phyloP scores from a whole-genome alignment of 2,888 invertebrate species.

The Agrotis exclamationis region DNA sequence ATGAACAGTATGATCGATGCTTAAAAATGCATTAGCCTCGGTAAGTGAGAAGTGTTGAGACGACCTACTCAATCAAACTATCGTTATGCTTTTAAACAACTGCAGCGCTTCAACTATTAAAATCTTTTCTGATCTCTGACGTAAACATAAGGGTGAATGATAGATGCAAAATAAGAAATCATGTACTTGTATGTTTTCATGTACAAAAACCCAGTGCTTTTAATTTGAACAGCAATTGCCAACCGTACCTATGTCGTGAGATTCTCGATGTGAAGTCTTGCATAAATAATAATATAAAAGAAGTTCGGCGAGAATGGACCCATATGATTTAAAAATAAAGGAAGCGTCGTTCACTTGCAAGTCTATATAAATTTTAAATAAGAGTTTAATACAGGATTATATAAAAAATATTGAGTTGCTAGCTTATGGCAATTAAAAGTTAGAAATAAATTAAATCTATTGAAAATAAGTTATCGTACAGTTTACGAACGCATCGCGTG shows the following conservation, averaged over 20 bases:
- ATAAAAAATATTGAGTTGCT: too few relatives aligned
- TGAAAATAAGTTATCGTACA: too few relatives aligned
- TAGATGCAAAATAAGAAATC: not conserved
- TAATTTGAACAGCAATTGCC: not conserved
- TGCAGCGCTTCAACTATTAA: conserved; percentile 20
- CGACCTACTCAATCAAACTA: conserved; percentile 49
- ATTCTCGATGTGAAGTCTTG: not conserved
- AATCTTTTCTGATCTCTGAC: not conserved
- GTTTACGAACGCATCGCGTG: too few relatives aligned
- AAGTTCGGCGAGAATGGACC: too few relatives aligned
- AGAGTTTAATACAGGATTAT: too few relatives aligned
- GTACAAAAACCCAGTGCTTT: not conserved
- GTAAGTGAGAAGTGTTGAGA: conserved; percentile 35
- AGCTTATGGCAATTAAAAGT: too few relatives aligned
- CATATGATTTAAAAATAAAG: too few relatives aligned
- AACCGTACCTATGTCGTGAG: not conserved
- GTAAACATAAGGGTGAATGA: not conserved
- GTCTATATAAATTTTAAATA: too few relatives aligned
- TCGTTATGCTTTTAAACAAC: conserved; percentile 35
- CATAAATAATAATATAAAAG: not conserved
- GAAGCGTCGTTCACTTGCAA: too few relatives aligned
- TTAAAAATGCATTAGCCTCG: conserved; percentile 50
- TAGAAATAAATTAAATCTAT: too few relatives aligned
- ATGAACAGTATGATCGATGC: conserved; percentile 52
- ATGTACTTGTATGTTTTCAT: not conserved